Evolutionary conservation across 2,113 vertebrate species (phyloP).

Genomic region (Alligator mississippiensis): DNA sequence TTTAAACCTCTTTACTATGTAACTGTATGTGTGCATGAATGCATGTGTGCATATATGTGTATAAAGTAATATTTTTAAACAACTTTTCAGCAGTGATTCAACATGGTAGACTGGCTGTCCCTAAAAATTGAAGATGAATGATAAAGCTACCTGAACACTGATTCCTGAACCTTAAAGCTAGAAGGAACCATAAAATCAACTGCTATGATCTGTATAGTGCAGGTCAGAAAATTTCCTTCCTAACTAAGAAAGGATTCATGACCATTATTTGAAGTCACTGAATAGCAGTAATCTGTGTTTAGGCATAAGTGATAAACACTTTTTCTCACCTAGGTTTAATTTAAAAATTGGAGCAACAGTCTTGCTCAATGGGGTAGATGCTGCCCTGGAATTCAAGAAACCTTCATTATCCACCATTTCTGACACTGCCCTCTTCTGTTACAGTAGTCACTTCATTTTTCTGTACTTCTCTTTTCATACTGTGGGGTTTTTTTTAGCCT

Average conservation of each 20-base stretch:
- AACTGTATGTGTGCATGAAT: not conserved
- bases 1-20: not conserved
- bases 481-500: not conserved
- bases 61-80: not conserved
- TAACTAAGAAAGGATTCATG: not conserved
- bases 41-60: not conserved
- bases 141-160: fast-evolving
- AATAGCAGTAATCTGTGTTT: not conserved
- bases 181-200: not conserved
- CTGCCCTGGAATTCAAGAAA: not conserved
- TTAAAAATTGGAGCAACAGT: not conserved
- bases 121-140: not conserved
- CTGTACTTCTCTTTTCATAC: not conserved
- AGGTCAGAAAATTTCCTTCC: not conserved
- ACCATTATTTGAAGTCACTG: not conserved
- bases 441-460: not conserved
- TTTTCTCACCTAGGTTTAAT: not conserved
- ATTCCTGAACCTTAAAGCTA: not conserved
- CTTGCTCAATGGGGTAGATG: not conserved
- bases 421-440: fast-evolving
- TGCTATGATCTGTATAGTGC: not conserved
- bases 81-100: not conserved
- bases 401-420: not conserved
- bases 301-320: not conserved
- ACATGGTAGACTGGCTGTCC: not conserved